Base-by-base conservation (phyloP, 1,140 invertebrate species). In the Hylaeus anthracinus region DNA sequence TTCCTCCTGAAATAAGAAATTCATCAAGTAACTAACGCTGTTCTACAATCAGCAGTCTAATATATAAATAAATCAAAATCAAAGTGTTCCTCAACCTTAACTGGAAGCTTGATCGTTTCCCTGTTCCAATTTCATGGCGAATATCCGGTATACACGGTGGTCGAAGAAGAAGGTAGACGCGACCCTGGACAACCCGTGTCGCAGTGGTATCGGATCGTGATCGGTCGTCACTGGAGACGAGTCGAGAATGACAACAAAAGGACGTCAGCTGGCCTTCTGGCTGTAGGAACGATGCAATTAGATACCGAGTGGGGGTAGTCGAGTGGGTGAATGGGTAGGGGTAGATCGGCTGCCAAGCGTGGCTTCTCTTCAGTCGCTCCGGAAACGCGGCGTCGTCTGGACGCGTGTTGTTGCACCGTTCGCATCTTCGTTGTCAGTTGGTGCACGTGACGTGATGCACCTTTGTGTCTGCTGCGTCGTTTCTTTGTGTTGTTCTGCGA, bases 331-430 rank as follows among this genome's bases (percentile, higher is more conserved):
- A 12, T 12, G 64, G 48, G 85, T 81, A 58, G 81, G 80, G 70
- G 83, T 69, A 56, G 61, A 78, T 64, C 74, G 86, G 72, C 71
- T 64, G 51, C 73, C 73, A 81, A 88, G 87, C 87, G 86, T 88
- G 87, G 79, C 84, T 73, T 74, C 73, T 81, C 72, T 76, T 73
- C 88, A 91, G 90, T 91, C 79, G 75, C 64, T 83, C 85, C 88
- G 88, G 88, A 88, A 90, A 87, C 90, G 76, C 83, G 87, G 82
- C 67, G 55, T 66, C n/a, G 69, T 12, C 3, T 84, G 80, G 78
- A 67, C 64, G 83, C n/a, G 37, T 45, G 8, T 10, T 43, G 61
- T 60, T 60, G 45, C 15, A n/a, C 37, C 14, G 51, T 15, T 26
- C 26, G 8, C 6, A 12, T 65, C n/a, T 51, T 10, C 9, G 39